Base-by-base conservation (phyloP, 2,113 vertebrate genomes). In the Gambusia affinis region DNA sequence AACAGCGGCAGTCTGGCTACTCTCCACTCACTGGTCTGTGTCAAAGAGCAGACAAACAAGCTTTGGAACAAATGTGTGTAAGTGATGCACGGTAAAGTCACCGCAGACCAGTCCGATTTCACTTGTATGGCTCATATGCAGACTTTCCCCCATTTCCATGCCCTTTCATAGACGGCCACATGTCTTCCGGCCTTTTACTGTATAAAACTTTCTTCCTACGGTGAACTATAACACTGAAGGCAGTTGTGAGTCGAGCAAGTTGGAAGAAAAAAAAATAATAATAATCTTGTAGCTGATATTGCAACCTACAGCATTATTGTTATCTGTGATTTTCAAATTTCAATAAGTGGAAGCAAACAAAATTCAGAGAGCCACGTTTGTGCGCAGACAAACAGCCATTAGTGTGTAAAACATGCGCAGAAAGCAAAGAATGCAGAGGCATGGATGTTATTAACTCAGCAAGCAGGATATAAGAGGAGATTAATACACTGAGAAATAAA, bases 401-500 rank as follows among this genome's bases (percentile, higher is more conserved):
- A 82, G 70, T 67, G 79, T 85, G 84, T 83, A 68, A 68, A 91
- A 77, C 82, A 67, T 60, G 42, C 79, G 37, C 60, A 61, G 47
- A 80, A 69, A 78, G 67, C 71, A 37, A 64, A 78, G 64, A 75
- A 70, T 57, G 69, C 67, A 82, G 79, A 83, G 66, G 64, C 37
- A 35, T 39, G 74, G 75, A 85, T 73, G 67, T 88, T 82, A 86
- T 90, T 87, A 90, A 86, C 79, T 88, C 82, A 51, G 66, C 75
- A 65, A 79, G 85, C 63, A 78, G 80, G 73, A 79, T 79, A 81
- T 73, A 76, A 82, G 65, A 72, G 64, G n/a, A 79, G 69, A 92
- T 87, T 73, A 84, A 88, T 78, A 89, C 54, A 78, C 60, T 86
- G 71, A 61, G 69, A 84, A 80, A 89, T 76, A 73, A 86, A 74